Conservation (phyloP, 2,888 invertebrate species). For the Himalopsyche tibetana region DNA sequence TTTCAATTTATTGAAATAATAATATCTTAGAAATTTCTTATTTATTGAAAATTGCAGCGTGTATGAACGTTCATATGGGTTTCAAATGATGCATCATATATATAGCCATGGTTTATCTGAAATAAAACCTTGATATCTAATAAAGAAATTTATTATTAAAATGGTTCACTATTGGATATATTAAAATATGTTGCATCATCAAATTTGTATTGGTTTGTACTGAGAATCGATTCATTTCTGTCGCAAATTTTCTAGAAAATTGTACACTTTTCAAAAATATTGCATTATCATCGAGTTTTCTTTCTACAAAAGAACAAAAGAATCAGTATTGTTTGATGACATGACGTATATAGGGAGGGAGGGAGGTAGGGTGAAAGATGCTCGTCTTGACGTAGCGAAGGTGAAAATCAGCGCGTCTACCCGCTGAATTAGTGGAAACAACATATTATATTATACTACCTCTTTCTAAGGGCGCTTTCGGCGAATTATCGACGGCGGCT, state of each 20-base stretch:
- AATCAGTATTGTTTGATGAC: neutral
- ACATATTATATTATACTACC: neutral
- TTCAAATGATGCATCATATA: too few species aligned
- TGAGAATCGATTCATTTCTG: too few species aligned
- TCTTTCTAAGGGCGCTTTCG: conserved; percentile 23
- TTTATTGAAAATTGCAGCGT: too few species aligned
- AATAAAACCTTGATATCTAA: too few species aligned
- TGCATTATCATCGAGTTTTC: neutral
- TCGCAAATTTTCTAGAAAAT: neutral
- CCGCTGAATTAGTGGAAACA: neutral
- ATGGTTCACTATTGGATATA: too few species aligned
- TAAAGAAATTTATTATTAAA: too few species aligned
- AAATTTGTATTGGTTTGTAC: too few species aligned
- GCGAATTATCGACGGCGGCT: conserved; percentile 18
- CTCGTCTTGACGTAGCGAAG: neutral
- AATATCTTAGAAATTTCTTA: too few species aligned
- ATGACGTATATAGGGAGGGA: neutral
- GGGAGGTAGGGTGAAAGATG: neutral
- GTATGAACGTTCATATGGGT: too few species aligned
- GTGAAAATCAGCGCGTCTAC: neutral
- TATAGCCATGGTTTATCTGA: too few species aligned
- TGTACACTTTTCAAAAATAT: neutral
- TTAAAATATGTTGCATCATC: too few species aligned
- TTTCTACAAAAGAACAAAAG: neutral
- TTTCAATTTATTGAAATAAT: too few species aligned